Evolutionary conservation across 53 echinoderm and acorn worm species (phyloP), one percentile per base, ranked within the genome.

Genomic region (Crossaster papposus): DNA sequence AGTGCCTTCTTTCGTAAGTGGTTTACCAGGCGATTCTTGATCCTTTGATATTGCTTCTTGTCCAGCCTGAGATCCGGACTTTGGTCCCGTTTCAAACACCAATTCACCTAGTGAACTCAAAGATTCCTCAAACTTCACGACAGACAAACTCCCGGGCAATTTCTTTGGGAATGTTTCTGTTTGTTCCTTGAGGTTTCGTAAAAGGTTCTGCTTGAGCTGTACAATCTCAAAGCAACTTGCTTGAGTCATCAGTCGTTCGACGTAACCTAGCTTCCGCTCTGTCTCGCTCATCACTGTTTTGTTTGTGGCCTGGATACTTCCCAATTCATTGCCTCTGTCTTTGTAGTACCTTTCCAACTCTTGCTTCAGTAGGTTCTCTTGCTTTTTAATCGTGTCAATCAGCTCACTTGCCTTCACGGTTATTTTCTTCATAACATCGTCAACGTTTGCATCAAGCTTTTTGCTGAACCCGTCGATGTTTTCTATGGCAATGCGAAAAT

Each of bases 51-150:
- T 22, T 58, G 58, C 26, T 55, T 53, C 30, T 31, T 18, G 80
- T 54, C 30, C 18, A 20, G 24, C 80, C 28, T 80, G 6, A 5
- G 44, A 44, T 44, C 44, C 44, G 5, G 44, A 44, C 44, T 44
- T 44, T 9, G n/a, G n/a, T n/a, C n/a, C n/a, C n/a, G n/a, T n/a
- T n/a, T n/a, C 28, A 5, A 79, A 0, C 54, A 34, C 36, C 32
- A 64, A 23, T 63, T 4, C 62, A 10, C 75, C 36, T 20, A 74
- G 36, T 24, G 36, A 63, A 31, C 14, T 37, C 65, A 51, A 8
- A 44, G 72, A 72, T 52, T 72, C 85, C 55, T 54, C 4, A 53
- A 85, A 85, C 18, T 72, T 54, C 23, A 85, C 15, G 51, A 72
- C 23, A 14, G 36, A 74, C 33, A 74, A 22, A n/a, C 68, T 68